phyloP scores from a whole-genome alignment of 2,888 invertebrate genomes.

The Eulithis prunata region DNA sequence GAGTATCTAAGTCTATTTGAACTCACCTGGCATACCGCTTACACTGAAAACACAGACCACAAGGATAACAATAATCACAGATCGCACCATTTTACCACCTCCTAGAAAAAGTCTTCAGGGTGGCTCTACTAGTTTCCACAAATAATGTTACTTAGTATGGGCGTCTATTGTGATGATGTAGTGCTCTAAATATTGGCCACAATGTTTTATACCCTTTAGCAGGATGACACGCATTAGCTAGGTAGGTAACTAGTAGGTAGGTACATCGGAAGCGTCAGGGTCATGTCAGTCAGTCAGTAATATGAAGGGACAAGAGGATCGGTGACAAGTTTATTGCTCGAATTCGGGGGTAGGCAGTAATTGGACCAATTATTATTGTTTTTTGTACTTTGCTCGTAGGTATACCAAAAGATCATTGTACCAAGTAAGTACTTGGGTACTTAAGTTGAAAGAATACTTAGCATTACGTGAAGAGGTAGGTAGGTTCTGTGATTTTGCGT shows the following conservation, averaged over 20 bases:
- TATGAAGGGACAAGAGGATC: conserved; percentile 51
- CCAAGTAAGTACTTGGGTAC: no score
- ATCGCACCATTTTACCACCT: conserved; percentile 13
- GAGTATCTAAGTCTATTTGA: no score
- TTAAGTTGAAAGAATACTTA: no score
- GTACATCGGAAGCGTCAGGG: conserved; percentile 50
- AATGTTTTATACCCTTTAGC: conserved; percentile 21
- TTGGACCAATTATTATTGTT: not conserved
- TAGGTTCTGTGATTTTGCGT: no score
- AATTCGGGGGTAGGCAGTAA: conserved; percentile 32
- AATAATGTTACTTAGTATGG: no score
- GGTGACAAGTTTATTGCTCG: conserved; percentile 46
- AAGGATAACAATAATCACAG: conserved; percentile 38
- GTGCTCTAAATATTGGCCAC: conserved; percentile 4
- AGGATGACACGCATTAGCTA: conserved; percentile 42
- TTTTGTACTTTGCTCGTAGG: no score
- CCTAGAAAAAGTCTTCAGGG: not conserved
- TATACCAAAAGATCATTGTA: no score
- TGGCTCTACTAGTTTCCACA: not conserved
- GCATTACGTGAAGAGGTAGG: no score
- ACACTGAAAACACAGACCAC: conserved; percentile 35
- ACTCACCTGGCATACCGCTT: conserved; percentile 43
- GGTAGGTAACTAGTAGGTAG: no score
- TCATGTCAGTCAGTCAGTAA: conserved; percentile 51
- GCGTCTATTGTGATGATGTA: not conserved